These are phyloP conservation scores for Myotis davidii DNA, from an alignment of 2,113 vertebrate genomes.

Conservation along the genomic window DNA sequence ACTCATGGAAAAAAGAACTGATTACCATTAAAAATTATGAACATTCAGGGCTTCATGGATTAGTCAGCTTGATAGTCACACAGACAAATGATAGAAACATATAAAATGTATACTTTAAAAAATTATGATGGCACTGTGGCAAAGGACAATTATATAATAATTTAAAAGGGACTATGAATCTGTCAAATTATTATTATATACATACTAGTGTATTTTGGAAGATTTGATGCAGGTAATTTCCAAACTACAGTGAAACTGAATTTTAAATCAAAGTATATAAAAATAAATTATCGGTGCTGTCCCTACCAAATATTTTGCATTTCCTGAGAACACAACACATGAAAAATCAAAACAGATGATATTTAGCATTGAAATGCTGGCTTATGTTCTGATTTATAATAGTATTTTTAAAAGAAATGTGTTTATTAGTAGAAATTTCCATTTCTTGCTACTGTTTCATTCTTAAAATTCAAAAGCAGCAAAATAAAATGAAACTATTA, in stretches of 20 bases:
- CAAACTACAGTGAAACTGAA: background rate
- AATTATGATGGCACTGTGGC: background rate
- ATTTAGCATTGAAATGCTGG: background rate
- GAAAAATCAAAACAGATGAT: background rate
- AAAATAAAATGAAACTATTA: conserved; percentile 21
- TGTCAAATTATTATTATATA: background rate
- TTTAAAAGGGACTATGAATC: background rate
- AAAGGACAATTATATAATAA: background rate
- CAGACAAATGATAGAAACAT: background rate
- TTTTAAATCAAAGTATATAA: background rate
- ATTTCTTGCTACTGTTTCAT: background rate
- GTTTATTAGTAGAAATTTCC: background rate
- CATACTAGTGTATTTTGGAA: background rate
- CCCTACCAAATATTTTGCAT: background rate
- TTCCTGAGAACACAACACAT: background rate
- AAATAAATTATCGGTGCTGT: background rate
- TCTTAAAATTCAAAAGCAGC: conserved; percentile 32
- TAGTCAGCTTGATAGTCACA: background rate
- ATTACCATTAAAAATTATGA: background rate
- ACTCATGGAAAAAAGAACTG: background rate
- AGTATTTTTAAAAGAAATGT: background rate
- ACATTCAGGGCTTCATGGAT: background rate
- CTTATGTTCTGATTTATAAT: background rate
- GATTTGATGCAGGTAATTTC: background rate
- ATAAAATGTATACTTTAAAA: background rate